Percentiles rank a stretch among this genome's conserved stretches.
These are phyloP conservation scores for Gymnopithys bicolor DNA, from an alignment of 2,797 vertebrate genomes.

Conservation along the genomic window DNA sequence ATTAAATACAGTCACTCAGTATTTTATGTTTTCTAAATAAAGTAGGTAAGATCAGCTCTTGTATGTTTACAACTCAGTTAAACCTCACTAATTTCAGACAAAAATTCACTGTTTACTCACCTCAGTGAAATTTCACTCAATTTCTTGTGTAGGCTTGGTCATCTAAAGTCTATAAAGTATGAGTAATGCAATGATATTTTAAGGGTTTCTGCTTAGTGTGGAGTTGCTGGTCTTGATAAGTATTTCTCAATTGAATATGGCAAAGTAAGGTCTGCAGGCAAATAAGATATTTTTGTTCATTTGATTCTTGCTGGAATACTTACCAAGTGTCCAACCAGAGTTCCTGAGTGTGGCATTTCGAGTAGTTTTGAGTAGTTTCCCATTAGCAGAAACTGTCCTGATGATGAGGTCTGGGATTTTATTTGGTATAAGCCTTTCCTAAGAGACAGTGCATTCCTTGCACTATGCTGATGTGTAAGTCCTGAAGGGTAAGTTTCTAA, in stretches of 20 bases:
- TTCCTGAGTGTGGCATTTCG: rapidly evolving
- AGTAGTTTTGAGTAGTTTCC: neutral
- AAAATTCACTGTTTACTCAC: neutral
- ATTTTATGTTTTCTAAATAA: neutral
- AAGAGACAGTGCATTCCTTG: neutral
- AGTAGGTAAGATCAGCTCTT: neutral
- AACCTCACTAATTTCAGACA: neutral
- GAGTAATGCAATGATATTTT: neutral
- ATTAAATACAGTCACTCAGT: neutral
- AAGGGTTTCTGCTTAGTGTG: neutral
- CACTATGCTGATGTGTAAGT: neutral
- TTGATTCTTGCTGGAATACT: neutral
- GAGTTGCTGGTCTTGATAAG: neutral
- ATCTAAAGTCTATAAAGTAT: neutral
- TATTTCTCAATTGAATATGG: neutral
- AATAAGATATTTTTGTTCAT: neutral
- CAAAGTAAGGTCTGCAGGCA: neutral
- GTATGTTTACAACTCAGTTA: neutral
- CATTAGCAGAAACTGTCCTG: neutral
- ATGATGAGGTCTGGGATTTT: neutral
- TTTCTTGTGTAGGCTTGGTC: neutral
- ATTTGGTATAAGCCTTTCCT: neutral
- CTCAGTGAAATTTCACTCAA: neutral
- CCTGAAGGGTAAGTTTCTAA: neutral
- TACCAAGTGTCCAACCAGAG: neutral